Evolutionary conservation across 2,888 invertebrate species (phyloP), one percentile per base, ranked within the genome.

Genomic region (Heliconius erato): DNA sequence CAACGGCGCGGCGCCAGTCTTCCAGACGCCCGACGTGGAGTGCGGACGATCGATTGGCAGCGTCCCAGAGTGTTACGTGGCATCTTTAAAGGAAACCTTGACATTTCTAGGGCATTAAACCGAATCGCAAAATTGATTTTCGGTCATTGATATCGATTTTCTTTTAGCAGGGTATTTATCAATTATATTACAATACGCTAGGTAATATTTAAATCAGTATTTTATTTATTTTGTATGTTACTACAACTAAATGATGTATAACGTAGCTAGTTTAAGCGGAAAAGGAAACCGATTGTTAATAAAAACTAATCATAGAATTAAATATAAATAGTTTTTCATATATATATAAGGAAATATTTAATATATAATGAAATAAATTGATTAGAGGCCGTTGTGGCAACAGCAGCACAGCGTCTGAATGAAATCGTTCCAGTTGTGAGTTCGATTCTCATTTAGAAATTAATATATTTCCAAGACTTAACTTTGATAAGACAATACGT

Each of bases 1-100:
- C 80, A 82, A 40, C 69, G 87, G 86, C 87, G 87, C 69, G 87
- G 86, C 87, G 87, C 87, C 88, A 86, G 88, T 76, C 87, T 82
- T 72, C 65, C 79, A 82, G 87, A 81, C 87, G 87, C 85, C 87
- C 9, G 68, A 85, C 85, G 74, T 87, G 82, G 54, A 54, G 54
- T 3, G 54, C 54, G 54, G 87, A 85, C 79, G 78, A 68, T 72
- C 79, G 54, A 82, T 82, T 86, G 85, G 86, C 86, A 81, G 59
- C 44, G 79, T 69, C 82, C 85, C 85, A 86, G 83, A 83, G 65
- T 69, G 54, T 44, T 54, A 80, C 19, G 44, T 77, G 68, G 68
- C 35, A 76, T 63, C 16, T 77, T 40, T 78, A 44, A 67, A 67
- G 77, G 12, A 28, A 68, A 68, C 78, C 78, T 78, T 78, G 67